These are phyloP conservation scores for Sebastes wilsoni DNA, from an alignment of 2,797 vertebrate genomes.

Conservation along the genomic window DNA sequence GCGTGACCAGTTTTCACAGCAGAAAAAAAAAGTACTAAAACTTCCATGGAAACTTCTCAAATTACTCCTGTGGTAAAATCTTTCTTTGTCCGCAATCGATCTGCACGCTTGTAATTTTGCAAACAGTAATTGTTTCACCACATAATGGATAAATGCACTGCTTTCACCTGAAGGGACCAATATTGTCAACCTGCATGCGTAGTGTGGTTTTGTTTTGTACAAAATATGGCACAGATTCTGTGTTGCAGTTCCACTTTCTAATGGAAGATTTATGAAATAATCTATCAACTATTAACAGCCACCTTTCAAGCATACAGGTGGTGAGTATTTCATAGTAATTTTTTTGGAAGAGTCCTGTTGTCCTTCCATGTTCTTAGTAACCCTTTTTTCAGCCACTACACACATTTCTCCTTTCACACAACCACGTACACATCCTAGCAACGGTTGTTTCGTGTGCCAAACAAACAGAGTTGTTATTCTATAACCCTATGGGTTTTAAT, in stretches of 20 bases:
- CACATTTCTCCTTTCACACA: not conserved
- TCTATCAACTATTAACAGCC: not conserved
- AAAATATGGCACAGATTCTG: not conserved
- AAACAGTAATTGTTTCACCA: not conserved
- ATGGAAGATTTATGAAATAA: not conserved
- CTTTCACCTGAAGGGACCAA: not conserved
- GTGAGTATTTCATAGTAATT: not conserved
- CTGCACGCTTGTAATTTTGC: not conserved
- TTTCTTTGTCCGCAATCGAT: not conserved
- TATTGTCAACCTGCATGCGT: not conserved
- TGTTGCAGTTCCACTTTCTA: not conserved
- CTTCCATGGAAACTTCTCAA: slow-evolving; percentile 1
- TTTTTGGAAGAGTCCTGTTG: not conserved
- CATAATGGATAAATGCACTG: not conserved
- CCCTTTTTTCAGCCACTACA: not conserved
- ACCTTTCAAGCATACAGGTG: not conserved
- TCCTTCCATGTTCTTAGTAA: not conserved
- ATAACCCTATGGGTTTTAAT: slow-evolving; percentile 34
- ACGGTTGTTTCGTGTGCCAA: slow-evolving; percentile 49
- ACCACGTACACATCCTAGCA: slow-evolving; percentile 34
- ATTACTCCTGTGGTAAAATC: not conserved
- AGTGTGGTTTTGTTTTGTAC: not conserved
- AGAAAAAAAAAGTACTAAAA: not conserved
- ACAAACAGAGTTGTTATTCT: slow-evolving; percentile 53
- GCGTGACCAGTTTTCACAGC: not conserved